Evolutionary conservation across 2,888 invertebrate species (phyloP), one percentile per base, ranked within the genome.

Genomic region (Aphidius colemani): DNA sequence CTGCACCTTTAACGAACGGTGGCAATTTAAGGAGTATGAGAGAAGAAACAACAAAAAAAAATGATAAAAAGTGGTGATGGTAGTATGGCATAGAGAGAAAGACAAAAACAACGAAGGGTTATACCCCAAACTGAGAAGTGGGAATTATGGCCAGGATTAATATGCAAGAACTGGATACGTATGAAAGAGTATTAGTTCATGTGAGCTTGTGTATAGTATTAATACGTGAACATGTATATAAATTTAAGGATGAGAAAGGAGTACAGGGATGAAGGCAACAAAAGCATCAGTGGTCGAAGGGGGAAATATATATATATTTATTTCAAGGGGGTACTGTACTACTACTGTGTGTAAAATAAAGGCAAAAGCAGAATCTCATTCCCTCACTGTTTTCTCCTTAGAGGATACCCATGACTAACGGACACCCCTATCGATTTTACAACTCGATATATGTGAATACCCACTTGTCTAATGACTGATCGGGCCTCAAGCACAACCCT

Each of bases 151-250:
- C 79, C 77, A 80, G 82, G 82, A 82, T 82, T 82, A 82, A 82
- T 82, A 82, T 82, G 82, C 82, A 82, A 82, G 81, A 82, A 82
- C 79, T 82, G 82, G 81, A 82, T 82, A 81, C 81, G 82, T 79
- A 78, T 76, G 76, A 78, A 73, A 72, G 74, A 30, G 30, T 30
- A 30, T 30, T 30, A 30, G 30, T 30, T 30, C 30, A 30, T 30
- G 30, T 30, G 30, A 30, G 30, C 5, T 30, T 30, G 30, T 30
- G 5, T 30, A 30, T 30, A 30, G 13, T 18, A 18, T 18, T 18
- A 18, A 18, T 18, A 18, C 13, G 2, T 18, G 13, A 5, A 30
- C 5, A 30, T 30, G 30, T 30, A 30, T 30, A 30, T 30, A 63
- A 65, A 59, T 55, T 59, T 67, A 64, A 57, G 63, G 68, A 70